Evolutionary conservation across 2,113 vertebrate species (phyloP).

Genomic region (Ictalurus furcatus): DNA sequence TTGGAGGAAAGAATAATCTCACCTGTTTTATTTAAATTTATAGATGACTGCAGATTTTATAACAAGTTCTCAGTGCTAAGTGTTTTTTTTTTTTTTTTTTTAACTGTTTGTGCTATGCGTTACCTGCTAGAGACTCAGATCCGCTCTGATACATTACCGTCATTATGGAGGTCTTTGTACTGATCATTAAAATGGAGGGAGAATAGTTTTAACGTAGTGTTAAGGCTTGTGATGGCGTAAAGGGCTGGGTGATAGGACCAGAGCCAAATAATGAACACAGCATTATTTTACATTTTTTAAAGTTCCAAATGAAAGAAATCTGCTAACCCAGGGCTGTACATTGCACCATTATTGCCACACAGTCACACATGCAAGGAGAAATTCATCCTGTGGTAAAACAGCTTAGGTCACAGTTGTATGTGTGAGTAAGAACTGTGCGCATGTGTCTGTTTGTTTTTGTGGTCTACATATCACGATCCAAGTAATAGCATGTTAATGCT

Average conservation of each 20-base stretch:
- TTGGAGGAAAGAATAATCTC: not conserved
- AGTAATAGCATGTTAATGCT: not conserved
- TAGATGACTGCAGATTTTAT: not conserved
- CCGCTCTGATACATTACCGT: not conserved
- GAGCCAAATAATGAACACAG: not conserved
- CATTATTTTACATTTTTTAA: not conserved
- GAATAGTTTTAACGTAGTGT: not conserved
- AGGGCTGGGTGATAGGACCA: not conserved
- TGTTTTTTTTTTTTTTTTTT: not conserved
- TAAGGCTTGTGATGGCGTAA: not conserved
- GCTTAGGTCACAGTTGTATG: not conserved
- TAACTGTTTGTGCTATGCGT: not conserved
- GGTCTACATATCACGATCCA: not conserved
- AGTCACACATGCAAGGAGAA: not conserved
- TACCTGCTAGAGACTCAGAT: not conserved
- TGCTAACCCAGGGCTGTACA: not conserved
- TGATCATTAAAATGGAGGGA: not conserved
- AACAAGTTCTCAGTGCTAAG: not conserved
- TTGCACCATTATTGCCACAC: not conserved
- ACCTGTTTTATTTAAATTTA: constrained; percentile 1
- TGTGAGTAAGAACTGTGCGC: not conserved
- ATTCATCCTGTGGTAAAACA: not conserved
- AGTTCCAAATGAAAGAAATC: not conserved
- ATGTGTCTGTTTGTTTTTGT: not conserved
- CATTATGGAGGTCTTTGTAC: not conserved